Evolutionary conservation across 2,797 vertebrate genomes (phyloP).

Genomic region (Gallinago nigripennis): DNA sequence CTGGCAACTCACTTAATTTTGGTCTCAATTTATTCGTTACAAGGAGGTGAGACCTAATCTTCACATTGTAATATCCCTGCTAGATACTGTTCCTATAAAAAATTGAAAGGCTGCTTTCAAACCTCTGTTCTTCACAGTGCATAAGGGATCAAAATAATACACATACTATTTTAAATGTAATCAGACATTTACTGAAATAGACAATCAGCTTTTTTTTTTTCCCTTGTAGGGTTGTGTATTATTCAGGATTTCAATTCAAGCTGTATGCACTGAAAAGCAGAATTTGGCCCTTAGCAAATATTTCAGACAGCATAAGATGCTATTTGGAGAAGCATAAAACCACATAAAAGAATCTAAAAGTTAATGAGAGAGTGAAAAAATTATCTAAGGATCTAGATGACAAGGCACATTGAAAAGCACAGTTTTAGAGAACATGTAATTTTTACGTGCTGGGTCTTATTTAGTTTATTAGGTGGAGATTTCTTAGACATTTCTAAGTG

Average conservation of each 20-base stretch:
- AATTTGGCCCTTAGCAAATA: constrained; percentile 60
- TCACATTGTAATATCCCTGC: constrained; percentile 10
- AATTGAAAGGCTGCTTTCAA: constrained; percentile 37
- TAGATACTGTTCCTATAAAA: constrained; percentile 31
- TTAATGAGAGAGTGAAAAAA: constrained; percentile 45
- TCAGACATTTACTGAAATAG: constrained; percentile 56
- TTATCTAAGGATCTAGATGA: constrained; percentile 25
- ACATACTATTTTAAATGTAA: constrained; percentile 35
- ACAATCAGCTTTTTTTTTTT: not conserved
- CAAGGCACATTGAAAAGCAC: not conserved
- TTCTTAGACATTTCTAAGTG: not conserved
- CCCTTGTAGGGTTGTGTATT: constrained; percentile 23
- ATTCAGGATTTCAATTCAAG: constrained; percentile 46
- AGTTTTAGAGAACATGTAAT: not conserved
- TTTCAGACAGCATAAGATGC: constrained; percentile 47
- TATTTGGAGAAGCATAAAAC: constrained; percentile 55
- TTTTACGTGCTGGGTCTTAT: constrained; percentile 12
- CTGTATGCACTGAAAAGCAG: not conserved
- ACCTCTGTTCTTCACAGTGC: constrained; percentile 2
- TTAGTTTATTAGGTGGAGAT: constrained; percentile 29
- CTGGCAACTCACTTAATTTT: constrained; percentile 36
- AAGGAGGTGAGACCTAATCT: constrained; percentile 42
- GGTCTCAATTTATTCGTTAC: constrained; percentile 18
- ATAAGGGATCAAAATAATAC: constrained; percentile 34
- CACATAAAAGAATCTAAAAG: constrained; percentile 56